Base-by-base conservation (phyloP, 2,888 invertebrate species). In the Phanerotoma sp. region DNA sequence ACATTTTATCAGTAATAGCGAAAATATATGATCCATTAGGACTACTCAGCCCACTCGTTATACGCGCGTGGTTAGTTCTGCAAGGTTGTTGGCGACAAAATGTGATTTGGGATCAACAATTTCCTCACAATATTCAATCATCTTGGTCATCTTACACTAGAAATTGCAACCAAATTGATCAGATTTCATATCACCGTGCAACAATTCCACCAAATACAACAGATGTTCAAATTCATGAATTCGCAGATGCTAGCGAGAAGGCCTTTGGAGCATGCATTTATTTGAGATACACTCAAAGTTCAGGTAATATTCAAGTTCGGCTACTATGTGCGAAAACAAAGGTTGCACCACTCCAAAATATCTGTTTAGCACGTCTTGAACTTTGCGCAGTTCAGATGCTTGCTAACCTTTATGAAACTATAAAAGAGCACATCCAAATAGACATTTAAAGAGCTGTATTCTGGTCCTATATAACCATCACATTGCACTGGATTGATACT, bases 211-310 rank as follows among this genome's bases (percentile, higher is more conserved):
- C 42, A 7, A 25, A 51, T 18, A 11, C 54, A 2, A 15, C 3
- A 3, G 25, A 47, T 0, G 41, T 59, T 4, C 51, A 59, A 25
- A 16, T 59, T 1, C 56, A 58, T 32, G 67, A 62, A 5, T 71
- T 68, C 20, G 50, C 57, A 11, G 67, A 68, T 48, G 65, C 66
- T 9, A 62, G 61, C 5, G 62, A 64, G 9, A 58, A 35, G 9
- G 66, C 60, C 0, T 67, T 64, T 44, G 66, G 66, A 16, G 65
- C 63, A 1, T 64, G 64, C 32, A 30, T 67, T 1, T 67, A 66
- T 22, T 6, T 38, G 3, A 28, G 16, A n/a, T 13, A n/a, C 60
- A 2, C 58, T 62, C 6, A 55, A 63, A 15, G 35, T 32, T 66
- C 3, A 61, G 64, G 46, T 56, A 60, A 2, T 63, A 63, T 18